Percentiles rank a stretch among this genome's conserved stretches.
Conservation (phyloP, 2,888 invertebrate genomes). For the Tromatobia lineatoria region DNA sequence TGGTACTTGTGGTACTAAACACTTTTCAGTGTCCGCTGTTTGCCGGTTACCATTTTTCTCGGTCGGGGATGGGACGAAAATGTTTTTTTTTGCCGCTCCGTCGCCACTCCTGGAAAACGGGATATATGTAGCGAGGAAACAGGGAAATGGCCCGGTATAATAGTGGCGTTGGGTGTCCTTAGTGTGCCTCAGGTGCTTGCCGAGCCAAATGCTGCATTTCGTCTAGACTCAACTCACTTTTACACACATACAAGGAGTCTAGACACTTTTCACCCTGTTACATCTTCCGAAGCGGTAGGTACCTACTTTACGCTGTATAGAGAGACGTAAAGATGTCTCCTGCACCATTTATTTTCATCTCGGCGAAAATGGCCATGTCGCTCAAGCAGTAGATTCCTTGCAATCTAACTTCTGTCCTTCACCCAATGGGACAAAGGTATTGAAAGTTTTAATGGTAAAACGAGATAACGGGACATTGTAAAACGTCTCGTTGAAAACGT, state of each 20-base stretch:
- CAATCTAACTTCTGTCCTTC: conserved; percentile 8
- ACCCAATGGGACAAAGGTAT: neutral
- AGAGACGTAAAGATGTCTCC: conserved; percentile 40
- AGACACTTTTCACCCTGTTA: conserved; percentile 35
- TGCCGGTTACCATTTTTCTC: conserved; percentile 57
- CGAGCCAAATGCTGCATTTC: conserved; percentile 16
- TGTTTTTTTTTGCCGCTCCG: conserved; percentile 21
- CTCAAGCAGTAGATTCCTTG: neutral
- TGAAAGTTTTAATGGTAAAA: conserved; percentile 1
- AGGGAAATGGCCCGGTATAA: conserved; percentile 43
- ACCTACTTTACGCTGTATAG: conserved; percentile 5
- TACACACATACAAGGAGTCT: neutral
- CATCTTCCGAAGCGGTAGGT: neutral
- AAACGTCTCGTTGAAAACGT: neutral
- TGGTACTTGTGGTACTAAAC: conserved; percentile 23
- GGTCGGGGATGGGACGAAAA: conserved; percentile 11
- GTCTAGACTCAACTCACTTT: conserved; percentile 47
- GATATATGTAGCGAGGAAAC: conserved; percentile 23
- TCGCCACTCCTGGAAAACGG: conserved; percentile 55
- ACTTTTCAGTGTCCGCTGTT: conserved; percentile 51
- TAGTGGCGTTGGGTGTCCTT: conserved; percentile 47
- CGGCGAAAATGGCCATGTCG: conserved; percentile 25
- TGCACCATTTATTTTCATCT: conserved; percentile 50
- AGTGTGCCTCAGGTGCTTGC: conserved; percentile 47
- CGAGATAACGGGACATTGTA: neutral